Evolutionary conservation across 2,113 vertebrate species (phyloP).

Genomic region (Atlantisia rogersi): DNA sequence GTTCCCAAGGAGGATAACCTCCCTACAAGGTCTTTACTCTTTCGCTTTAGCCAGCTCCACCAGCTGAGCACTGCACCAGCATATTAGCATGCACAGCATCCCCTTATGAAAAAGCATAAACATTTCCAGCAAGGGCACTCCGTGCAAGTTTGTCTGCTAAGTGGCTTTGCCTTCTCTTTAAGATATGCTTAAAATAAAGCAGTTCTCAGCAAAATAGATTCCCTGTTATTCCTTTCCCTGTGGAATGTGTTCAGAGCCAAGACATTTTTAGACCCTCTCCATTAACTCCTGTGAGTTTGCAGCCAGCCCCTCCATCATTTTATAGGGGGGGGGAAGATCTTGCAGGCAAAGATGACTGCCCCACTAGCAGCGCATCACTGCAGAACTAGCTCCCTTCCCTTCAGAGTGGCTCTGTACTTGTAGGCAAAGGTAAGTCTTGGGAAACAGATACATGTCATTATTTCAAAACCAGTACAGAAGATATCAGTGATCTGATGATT

Average conservation of each 20-base stretch:
- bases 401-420: background rate
- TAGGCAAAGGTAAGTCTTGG: background rate
- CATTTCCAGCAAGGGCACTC: constrained; percentile 53
- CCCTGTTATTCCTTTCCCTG: background rate
- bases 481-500: rapidly evolving
- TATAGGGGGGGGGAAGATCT: background rate
- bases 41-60: background rate
- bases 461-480: background rate
- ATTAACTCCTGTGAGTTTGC: background rate
- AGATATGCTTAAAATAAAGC: constrained; percentile 30
- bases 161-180: constrained; percentile 16
- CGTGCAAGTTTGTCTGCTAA: background rate
- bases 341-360: background rate
- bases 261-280: background rate
- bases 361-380: rapidly evolving
- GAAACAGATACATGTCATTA: background rate
- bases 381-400: background rate
- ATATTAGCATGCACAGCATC: constrained; percentile 51
- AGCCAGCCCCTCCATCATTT: background rate
- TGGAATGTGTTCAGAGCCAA: background rate
- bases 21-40: constrained; percentile 36
- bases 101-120: constrained; percentile 28
- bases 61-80: background rate
- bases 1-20: constrained; percentile 39
- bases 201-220: background rate